Evolutionary conservation across 2,797 vertebrate species (phyloP).

Genomic region (Sus cebifrons): DNA sequence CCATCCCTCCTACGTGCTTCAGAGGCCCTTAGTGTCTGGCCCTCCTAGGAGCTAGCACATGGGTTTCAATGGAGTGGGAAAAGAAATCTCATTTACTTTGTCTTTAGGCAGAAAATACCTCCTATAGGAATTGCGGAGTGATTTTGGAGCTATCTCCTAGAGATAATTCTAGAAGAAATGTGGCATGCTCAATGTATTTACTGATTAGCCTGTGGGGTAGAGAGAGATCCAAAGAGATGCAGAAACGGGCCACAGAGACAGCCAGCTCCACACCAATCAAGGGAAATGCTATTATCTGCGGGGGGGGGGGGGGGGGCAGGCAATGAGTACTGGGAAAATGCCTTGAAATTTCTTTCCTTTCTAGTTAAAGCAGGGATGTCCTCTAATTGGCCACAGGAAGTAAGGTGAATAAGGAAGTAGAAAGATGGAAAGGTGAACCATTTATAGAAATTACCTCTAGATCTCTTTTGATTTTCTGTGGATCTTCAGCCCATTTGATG

Average conservation of each 20-base stretch:
- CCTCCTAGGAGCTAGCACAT: background rate
- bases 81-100: slow-evolving; percentile 6
- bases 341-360: background rate
- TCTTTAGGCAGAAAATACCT: background rate
- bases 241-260: background rate
- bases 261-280: background rate
- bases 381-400: background rate
- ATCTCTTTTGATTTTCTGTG: slow-evolving; percentile 80
- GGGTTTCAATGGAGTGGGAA: background rate
- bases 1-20: background rate
- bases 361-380: background rate
- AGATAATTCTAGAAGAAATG: background rate
- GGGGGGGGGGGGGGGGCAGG: too few species aligned
- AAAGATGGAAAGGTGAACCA: background rate
- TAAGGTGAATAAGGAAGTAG: background rate
- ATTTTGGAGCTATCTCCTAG: background rate
- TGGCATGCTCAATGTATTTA: background rate
- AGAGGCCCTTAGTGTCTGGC: background rate
- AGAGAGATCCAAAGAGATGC: background rate
- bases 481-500: slow-evolving; percentile 65
- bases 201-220: background rate
- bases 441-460: slow-evolving; percentile 86
- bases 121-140: background rate
- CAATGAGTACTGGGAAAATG: background rate
- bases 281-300: background rate